Conservation (phyloP, 2,888 invertebrate genomes). For the Caenorhabditis becei region DNA sequence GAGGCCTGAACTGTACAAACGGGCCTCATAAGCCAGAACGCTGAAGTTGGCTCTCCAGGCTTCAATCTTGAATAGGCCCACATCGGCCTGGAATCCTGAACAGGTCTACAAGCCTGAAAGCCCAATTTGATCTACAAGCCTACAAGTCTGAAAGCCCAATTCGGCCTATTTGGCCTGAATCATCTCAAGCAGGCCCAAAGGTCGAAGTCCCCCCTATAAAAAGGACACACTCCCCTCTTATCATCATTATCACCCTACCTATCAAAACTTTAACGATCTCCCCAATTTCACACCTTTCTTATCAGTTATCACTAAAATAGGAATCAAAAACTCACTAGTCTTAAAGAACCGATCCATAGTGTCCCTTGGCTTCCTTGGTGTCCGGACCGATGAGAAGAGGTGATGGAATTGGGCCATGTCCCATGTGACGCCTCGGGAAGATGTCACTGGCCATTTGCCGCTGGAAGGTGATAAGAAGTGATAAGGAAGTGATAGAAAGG, state of each 20-base stretch:
- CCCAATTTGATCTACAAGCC: too few species aligned
- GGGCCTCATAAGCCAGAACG: too few species aligned
- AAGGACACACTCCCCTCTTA: too few species aligned
- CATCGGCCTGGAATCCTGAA: too few species aligned
- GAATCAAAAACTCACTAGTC: constrained; percentile 66
- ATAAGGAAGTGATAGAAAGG: neutral
- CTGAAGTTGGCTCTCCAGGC: too few species aligned
- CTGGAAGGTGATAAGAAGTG: constrained; percentile 55
- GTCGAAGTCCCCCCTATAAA: neutral
- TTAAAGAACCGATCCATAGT: constrained; percentile 70
- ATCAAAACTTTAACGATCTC: neutral
- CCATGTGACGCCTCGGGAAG: constrained; percentile 80
- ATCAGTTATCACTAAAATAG: neutral
- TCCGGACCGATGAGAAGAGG: constrained; percentile 84
- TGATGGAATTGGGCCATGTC: constrained; percentile 84
- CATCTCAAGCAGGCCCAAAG: too few species aligned
- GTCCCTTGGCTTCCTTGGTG: constrained; percentile 65
- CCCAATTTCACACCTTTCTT: neutral
- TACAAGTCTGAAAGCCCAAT: too few species aligned
- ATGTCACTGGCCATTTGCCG: constrained; percentile 68
- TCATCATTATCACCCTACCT: too few species aligned
- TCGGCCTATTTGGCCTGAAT: too few species aligned
- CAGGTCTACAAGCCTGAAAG: too few species aligned
- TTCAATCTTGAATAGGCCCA: too few species aligned
- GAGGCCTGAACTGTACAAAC: too few species aligned